phyloP scores from a whole-genome alignment of 1,140 invertebrate species.

The Zaprionus inermis region DNA sequence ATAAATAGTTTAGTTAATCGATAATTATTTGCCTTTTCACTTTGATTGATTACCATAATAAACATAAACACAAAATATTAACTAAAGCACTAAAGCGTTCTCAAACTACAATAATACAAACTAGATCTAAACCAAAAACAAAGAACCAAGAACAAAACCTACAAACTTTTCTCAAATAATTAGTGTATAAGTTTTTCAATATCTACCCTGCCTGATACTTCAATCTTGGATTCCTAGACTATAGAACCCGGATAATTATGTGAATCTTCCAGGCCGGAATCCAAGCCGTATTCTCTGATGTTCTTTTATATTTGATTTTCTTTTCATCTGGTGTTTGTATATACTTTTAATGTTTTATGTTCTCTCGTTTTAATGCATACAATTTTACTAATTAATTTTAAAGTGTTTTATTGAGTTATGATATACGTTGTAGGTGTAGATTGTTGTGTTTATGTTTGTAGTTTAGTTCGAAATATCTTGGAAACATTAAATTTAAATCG shows the following conservation, averaged over 20 bases:
- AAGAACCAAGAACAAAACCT: neutral
- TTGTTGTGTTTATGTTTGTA: constrained; percentile 43
- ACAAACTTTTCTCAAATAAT: constrained; percentile 19
- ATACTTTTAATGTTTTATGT: constrained; percentile 23
- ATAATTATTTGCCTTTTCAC: constrained; percentile 73
- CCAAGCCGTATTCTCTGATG: constrained; percentile 13
- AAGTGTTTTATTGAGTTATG: constrained; percentile 61
- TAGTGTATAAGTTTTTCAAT: constrained; percentile 11
- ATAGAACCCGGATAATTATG: neutral
- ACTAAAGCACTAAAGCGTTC: constrained; percentile 67
- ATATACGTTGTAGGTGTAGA: constrained; percentile 57
- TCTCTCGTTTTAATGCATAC: constrained; percentile 51
- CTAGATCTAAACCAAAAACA: constrained; percentile 48
- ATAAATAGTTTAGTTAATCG: constrained; percentile 46
- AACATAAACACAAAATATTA: constrained; percentile 63
- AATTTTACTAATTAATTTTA: constrained; percentile 80
- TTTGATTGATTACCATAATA: constrained; percentile 42
- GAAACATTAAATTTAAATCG: constrained; percentile 42
- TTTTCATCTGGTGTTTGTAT: constrained; percentile 39
- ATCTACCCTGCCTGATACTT: neutral
- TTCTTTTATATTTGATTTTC: constrained; percentile 6
- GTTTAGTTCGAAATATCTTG: constrained; percentile 20
- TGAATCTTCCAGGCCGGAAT: neutral
- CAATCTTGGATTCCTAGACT: neutral
- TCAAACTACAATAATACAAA: constrained; percentile 57